Conservation (phyloP, 1,140 invertebrate genomes). For the Ips nitidus region DNA sequence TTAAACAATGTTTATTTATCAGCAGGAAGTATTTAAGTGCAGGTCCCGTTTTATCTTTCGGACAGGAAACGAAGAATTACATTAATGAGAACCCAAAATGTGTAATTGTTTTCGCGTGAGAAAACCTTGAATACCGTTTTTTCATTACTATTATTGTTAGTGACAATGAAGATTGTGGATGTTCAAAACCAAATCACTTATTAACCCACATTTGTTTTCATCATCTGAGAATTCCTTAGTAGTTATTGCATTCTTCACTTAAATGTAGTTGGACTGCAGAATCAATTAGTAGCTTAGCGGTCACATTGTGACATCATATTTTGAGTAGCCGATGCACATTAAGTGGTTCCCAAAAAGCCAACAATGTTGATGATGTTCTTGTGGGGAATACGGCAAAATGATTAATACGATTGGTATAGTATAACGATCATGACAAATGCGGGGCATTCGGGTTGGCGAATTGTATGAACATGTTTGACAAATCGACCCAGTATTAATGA, state of each 20-base stretch:
- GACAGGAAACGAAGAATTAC: not conserved
- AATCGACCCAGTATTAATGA: slow-evolving; percentile 33
- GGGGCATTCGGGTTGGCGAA: slow-evolving; percentile 20
- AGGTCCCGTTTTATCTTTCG: not conserved
- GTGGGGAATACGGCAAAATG: slow-evolving; percentile 6
- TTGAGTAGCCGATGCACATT: not conserved
- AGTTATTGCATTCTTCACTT: not conserved
- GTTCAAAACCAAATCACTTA: too few relatives aligned
- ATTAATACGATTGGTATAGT: slow-evolving; percentile 25
- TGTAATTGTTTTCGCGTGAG: not conserved
- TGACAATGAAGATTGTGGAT: too few relatives aligned
- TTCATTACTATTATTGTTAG: too few relatives aligned
- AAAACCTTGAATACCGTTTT: not conserved
- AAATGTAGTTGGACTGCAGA: not conserved
- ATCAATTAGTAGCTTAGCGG: not conserved
- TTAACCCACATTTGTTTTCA: too few relatives aligned
- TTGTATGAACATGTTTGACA: slow-evolving; percentile 34
- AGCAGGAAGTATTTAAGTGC: slow-evolving; percentile 4
- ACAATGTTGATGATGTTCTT: slow-evolving; percentile 23
- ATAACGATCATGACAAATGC: slow-evolving; percentile 31
- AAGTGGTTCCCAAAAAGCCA: slow-evolving; percentile 12
- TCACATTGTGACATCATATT: not conserved
- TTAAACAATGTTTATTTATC: not conserved
- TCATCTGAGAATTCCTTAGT: not conserved
- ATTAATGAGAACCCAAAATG: slow-evolving; percentile 8